A percentile compares a stretch with the other conserved stretches of the same genome.
Conservation (phyloP, 2,797 vertebrate species). For the Monodelphis domestica region DNA sequence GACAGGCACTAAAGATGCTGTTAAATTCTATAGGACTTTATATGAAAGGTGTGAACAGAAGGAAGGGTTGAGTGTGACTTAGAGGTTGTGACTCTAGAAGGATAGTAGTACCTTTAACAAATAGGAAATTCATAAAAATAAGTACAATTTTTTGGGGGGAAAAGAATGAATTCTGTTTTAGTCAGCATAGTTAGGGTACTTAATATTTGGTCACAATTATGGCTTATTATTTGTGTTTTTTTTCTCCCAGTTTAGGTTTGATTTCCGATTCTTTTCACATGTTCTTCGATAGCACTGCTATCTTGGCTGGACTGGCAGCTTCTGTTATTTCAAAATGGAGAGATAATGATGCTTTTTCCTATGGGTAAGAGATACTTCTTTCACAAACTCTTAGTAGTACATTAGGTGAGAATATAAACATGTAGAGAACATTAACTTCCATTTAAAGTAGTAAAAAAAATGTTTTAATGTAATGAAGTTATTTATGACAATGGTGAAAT, state of each 20-base stretch:
- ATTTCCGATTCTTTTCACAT: conserved; percentile 99
- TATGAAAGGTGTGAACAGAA: background rate
- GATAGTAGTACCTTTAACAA: background rate
- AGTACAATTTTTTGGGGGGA: background rate
- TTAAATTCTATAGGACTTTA: background rate
- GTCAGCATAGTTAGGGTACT: background rate
- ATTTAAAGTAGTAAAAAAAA: background rate
- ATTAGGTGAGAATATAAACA: background rate
- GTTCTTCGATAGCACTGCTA: conserved; percentile 99
- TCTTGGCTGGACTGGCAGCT: conserved; percentile 96
- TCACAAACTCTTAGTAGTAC: background rate
- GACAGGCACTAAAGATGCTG: background rate
- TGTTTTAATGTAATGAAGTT: background rate
- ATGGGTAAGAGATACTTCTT: conserved; percentile 89
- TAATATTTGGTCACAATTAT: conserved; percentile 29
- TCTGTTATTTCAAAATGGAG: conserved; percentile 99
- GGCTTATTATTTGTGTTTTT: conserved; percentile 61
- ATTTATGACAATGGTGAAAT: background rate
- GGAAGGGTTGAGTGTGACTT: background rate
- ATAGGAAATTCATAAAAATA: background rate
- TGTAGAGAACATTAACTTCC: background rate
- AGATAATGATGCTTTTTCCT: conserved; percentile 97
- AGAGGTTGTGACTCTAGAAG: background rate
- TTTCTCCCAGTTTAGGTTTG: conserved; percentile 93
- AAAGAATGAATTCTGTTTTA: background rate